A percentile compares a stretch with the other conserved stretches of the same genome.
Conservation (phyloP, 2,113 vertebrate species). For the Athene noctua region DNA sequence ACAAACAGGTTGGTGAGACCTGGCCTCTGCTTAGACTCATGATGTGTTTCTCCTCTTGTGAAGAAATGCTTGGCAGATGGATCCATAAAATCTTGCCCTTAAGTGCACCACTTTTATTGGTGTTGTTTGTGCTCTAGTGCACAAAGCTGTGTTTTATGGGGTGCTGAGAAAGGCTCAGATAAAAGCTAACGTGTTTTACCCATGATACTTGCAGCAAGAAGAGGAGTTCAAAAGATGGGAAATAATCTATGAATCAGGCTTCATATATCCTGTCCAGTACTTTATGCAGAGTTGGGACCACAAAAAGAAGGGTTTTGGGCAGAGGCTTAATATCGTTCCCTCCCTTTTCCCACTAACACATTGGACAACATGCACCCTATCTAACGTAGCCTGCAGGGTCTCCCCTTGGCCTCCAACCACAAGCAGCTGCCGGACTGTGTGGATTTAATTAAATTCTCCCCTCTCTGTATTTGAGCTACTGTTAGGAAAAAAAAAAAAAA, state of each 20-base stretch:
- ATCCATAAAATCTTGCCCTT: neutral
- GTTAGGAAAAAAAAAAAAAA: neutral
- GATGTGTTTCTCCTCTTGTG: neutral
- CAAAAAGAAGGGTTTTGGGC: neutral
- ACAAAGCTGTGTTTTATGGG: conserved; percentile 5
- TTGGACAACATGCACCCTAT: neutral
- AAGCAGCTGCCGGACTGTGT: neutral
- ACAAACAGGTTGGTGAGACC: neutral
- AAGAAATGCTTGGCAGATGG: conserved; percentile 35
- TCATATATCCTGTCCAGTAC: neutral
- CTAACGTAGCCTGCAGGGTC: neutral
- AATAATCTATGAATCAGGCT: neutral
- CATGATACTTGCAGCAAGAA: neutral
- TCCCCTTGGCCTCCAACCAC: neutral
- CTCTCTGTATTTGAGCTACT: neutral
- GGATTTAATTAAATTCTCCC: neutral
- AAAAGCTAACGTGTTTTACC: conserved; percentile 7
- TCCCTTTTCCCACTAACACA: neutral
- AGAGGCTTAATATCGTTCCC: neutral
- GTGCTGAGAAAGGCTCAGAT: neutral
- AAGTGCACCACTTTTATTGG: neutral
- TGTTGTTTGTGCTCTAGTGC: neutral
- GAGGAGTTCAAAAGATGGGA: neutral
- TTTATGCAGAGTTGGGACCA: neutral
- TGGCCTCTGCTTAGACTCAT: neutral